Evolutionary conservation across 2,888 invertebrate species (phyloP).

Genomic region (Pollenia labialis): DNA sequence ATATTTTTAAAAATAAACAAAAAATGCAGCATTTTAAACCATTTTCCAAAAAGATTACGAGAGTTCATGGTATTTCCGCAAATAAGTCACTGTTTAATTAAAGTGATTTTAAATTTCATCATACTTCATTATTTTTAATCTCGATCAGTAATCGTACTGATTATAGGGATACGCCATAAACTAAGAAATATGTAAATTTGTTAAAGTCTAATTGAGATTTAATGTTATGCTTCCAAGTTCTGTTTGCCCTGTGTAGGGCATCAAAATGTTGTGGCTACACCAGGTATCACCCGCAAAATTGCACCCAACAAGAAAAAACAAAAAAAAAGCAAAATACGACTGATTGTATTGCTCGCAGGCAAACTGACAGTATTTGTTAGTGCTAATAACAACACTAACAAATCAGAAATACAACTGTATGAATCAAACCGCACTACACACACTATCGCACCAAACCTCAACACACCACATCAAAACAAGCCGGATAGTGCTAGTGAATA

Average conservation of each 20-base stretch:
- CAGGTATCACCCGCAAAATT: conserved; percentile 40
- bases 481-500: conserved; percentile 30
- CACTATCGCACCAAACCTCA: conserved; percentile 19
- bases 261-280: conserved; percentile 14
- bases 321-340: not conserved
- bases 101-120: too few species aligned
- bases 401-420: conserved; percentile 19
- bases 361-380: conserved; percentile 12
- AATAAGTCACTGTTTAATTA: too few species aligned
- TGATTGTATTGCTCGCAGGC: conserved; percentile 32
- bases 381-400: conserved; percentile 26
- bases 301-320: not conserved
- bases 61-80: too few species aligned
- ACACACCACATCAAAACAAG: conserved; percentile 25
- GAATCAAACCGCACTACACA: conserved; percentile 48
- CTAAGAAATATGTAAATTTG: too few species aligned
- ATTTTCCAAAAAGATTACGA: too few species aligned
- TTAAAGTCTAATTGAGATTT: too few species aligned
- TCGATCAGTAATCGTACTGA: too few species aligned
- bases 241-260: not conserved
- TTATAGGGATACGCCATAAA: too few species aligned
- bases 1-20: too few species aligned
- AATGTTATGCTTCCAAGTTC: not conserved
- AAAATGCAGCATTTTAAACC: too few species aligned
- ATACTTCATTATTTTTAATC: too few species aligned